A percentile compares a stretch with the other conserved stretches of the same genome.
These are phyloP conservation scores for Paragorgia papillata DNA, from an alignment of 92 coral and sea anemone genomes.

Conservation along the genomic window DNA sequence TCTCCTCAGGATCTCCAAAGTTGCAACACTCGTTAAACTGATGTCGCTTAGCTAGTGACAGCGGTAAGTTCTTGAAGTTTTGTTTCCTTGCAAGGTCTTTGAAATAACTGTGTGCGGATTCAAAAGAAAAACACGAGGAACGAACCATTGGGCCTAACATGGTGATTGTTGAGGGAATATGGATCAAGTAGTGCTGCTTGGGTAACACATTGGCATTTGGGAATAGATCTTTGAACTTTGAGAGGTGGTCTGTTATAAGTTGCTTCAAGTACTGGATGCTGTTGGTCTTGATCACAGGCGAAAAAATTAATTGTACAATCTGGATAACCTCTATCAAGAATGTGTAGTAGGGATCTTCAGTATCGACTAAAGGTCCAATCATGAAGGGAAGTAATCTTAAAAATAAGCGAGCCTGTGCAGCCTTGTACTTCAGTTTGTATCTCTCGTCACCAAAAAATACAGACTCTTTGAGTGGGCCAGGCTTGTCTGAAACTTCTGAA, in stretches of 20 bases:
- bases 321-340: constrained; percentile 34
- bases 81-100: too few species aligned
- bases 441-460: too few species aligned
- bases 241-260: too few species aligned
- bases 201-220: constrained; percentile 8
- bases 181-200: constrained; percentile 30
- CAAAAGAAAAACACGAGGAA: constrained; percentile 18
- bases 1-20: constrained; percentile 45
- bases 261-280: constrained; percentile 31
- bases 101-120: constrained; percentile 36
- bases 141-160: too few species aligned
- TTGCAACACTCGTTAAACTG: constrained; percentile 43
- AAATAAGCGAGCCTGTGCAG: constrained; percentile 17
- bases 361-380: constrained; percentile 24
- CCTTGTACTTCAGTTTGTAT: constrained; percentile 32
- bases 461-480: too few species aligned
- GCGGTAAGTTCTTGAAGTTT: too few species aligned
- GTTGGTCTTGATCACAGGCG: constrained; percentile 15
- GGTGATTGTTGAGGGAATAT: constrained; percentile 4
- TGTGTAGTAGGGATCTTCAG: constrained; percentile 1
- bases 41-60: too few species aligned
- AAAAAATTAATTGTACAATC: constrained; percentile 27
- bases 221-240: constrained; percentile 13
- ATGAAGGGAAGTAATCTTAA: constrained; percentile 17
- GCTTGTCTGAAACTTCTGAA: too few species aligned